Base-by-base conservation (phyloP, 2,797 vertebrate species). In the Anabas testudineus region DNA sequence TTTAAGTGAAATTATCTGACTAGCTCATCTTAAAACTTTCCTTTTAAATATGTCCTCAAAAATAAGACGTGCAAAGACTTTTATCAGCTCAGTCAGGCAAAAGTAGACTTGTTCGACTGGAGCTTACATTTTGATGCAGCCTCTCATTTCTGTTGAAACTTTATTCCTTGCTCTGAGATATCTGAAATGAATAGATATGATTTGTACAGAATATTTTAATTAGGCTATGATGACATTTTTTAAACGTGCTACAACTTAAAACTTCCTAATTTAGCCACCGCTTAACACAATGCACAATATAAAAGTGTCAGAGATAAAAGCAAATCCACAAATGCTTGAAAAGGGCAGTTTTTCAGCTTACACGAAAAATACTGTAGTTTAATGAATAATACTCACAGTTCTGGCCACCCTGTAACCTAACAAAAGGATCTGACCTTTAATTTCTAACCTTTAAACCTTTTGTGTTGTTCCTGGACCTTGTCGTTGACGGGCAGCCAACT, bases 371-470 rank as follows among this genome's bases (percentile, higher is more conserved):
- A 18, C 10, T n/a, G 41, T 19, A 36, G 4, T 45, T 34, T n/a
- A 47, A 43, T 24, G 24, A 64, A 30, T 12, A 42, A n/a, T 34
- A 21, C 15, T 30, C 3, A 63, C 3, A 5, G 12, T 14, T 3
- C 13, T 19, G n/a, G 46, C 30, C 66, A 47, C 36, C 30, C n/a
- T 22, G 22, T 3, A 37, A 51, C 42, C 51, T 1, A 18, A 74
- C 60, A 12, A 55, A 57, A 71, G 2, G 21, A 43, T 36, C n/a
- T 54, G 24, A 13, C n/a, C 15, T 62, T 62, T 49, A 41, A 36
- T 67, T 19, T 77, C 51, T 66, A 34, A 37, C 56, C 41, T 51
- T 63, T 73, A 64, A 74, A 69, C 52, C 10, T 51, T 47, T 52
- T 78, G 47, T 76, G 69, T 24, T 59, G 34, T 37, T 70, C 55